Base-by-base conservation (phyloP, 1,140 invertebrate genomes). In the Anagrus nilaparvatae region DNA sequence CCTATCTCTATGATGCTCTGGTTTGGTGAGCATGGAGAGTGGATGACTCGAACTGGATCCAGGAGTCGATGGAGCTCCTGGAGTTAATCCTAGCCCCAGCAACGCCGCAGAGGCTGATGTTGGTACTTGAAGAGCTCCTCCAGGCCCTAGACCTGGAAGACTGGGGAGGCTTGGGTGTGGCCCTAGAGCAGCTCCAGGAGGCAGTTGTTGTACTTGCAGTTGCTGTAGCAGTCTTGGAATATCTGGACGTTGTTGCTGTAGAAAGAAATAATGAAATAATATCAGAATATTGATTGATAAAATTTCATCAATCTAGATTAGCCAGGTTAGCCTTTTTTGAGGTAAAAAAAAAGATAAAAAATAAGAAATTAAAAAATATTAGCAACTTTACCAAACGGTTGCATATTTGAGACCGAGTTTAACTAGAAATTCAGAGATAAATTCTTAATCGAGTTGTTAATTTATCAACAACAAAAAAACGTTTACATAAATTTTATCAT, bases 201-300 rank as follows among this genome's bases (percentile, higher is more conserved):
- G 86, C 44, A 92, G 58, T 66, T 91, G 85, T 61, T 89, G 81
- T 17, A 88, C 86, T 58, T 93, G 89, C 84, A 93, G 91, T 71
- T 92, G 87, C 67, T 90, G 87, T 65, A 85, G 63, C 46, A 85
- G 59, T 55, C 81, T 69, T 12, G 81, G 81, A 32, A 85, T 67
- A 61, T 85, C 82, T 36, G 81, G 78, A 47, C 81, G 73, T 67
- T 83, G 81, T 78, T 83, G 80, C 29, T 19, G 49, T 79, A 83
- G 72, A 17, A 74, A 57, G n/a, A n/a, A n/a, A n/a, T n/a, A n/a
- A n/a, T n/a, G n/a, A n/a, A n/a, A n/a, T n/a, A n/a, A n/a, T n/a
- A n/a, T n/a, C n/a, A n/a, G n/a, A n/a, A n/a, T n/a, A n/a, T n/a
- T n/a, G n/a, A n/a, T n/a, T n/a, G n/a, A n/a, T n/a, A n/a, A n/a